Evolutionary conservation across 2,113 vertebrate species (phyloP), one percentile per base, ranked within the genome.

Genomic region (Vulpes vulpes): DNA sequence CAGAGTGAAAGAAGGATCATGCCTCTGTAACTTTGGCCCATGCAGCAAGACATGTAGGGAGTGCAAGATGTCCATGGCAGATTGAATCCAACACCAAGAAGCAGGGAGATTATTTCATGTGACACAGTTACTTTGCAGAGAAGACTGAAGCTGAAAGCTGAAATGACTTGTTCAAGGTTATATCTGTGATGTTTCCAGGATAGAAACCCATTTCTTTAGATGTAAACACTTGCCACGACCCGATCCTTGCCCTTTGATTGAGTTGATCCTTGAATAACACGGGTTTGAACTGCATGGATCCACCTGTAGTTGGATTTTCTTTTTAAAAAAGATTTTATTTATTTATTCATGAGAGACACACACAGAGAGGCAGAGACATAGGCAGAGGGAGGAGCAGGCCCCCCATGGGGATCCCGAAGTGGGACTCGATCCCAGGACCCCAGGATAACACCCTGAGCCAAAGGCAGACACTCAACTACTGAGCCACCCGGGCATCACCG

Each of bases 51-150:
- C 20, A 19, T 32, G 10, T 22, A 69, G 69, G 15, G 10, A 85
- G 2, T 1, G 0, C 2, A 57, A 76, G 43, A 59, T 25, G 10
- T 23, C 22, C 11, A 5, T 19, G 49, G 32, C 7, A 60, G 15
- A 60, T 3, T 49, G n/a, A 60, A 15, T 55, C 15, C n/a, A 19
- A 20, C 27, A n/a, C 9, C 64, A 73, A 69, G 11, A n/a, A 74
- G 1, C n/a, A 69, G 23, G 69, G 78, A 84, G 74, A n/a, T 11
- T 51, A 8, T 83, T 74, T 85, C 25, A 53, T 38, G 3, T 49
- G 14, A 32, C 11, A 0, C 51, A 57, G 23, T n/a, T 73, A 80
- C 38, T 91, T 62, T 85, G 38, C 38, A 86, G 51, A 43, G 27
- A 71, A 94, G 82, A 20, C 9, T 65, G 79, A 74, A 53, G 35